A percentile compares a stretch with the other conserved stretches of the same genome.
Evolutionary conservation across 1,140 invertebrate species (phyloP).

Genomic region (Hylaeus volcanicus): DNA sequence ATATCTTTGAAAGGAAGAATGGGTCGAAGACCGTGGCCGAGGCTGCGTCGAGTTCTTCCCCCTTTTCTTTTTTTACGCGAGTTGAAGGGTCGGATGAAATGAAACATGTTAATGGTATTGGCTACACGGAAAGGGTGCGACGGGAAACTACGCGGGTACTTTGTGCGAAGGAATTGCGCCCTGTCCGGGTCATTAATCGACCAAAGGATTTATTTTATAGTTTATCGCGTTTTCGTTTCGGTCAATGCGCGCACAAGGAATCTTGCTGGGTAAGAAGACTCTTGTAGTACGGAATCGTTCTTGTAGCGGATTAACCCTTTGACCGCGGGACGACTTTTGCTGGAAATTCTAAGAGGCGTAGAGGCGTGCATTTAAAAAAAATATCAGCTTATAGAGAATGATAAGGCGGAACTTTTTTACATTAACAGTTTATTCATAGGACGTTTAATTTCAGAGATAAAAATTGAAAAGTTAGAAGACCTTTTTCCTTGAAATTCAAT

Average conservation of each 20-base stretch:
- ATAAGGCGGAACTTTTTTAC: no score
- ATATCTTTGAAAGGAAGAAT: constrained; percentile 23
- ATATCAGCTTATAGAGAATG: no score
- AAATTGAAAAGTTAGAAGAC: no score
- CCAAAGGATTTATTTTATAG: constrained; percentile 18
- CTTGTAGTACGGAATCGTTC: no score
- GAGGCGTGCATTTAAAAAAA: no score
- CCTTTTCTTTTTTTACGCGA: not conserved
- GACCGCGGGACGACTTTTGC: no score
- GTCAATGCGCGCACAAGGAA: not conserved
- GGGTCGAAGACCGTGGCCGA: not conserved
- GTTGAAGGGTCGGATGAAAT: constrained; percentile 35
- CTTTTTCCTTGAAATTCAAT: no score
- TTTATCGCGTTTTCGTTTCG: not conserved
- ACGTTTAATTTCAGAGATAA: no score
- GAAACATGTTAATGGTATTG: constrained; percentile 49
- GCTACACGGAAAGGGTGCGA: constrained; percentile 26
- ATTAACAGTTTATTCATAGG: no score
- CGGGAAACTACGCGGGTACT: not conserved
- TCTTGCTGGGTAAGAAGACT: not conserved
- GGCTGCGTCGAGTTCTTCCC: not conserved
- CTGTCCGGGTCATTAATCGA: constrained; percentile 8
- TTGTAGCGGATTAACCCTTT: no score
- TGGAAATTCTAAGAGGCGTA: no score
- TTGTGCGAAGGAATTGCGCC: not conserved